Conservation (phyloP, 2,888 invertebrate species). For the Tanypteryx hageni region DNA sequence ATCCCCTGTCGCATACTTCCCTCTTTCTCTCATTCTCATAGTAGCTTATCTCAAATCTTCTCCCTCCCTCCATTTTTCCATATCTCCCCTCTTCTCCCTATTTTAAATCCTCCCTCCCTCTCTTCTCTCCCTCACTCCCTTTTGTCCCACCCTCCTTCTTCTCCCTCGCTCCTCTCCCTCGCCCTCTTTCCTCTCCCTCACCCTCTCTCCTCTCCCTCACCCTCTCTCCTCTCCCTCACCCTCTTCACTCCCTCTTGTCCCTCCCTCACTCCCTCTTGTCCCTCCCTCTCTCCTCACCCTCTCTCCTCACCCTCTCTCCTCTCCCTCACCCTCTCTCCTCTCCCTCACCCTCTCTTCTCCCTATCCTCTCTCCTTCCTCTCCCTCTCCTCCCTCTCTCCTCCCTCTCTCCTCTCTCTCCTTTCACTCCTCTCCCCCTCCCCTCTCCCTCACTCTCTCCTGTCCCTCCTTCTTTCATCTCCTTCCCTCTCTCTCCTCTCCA, state of each 20-base stretch:
- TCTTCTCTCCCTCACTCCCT: too few species aligned
- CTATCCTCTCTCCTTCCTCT: not conserved
- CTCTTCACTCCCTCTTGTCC: not conserved
- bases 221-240: too few species aligned
- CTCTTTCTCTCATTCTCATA: too few species aligned
- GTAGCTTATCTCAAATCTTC: not conserved
- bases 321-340: not conserved
- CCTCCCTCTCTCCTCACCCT: too few species aligned
- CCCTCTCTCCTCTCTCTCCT: too few species aligned
- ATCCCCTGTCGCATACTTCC: too few species aligned
- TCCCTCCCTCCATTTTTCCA: not conserved
- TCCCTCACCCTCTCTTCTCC: too few species aligned
- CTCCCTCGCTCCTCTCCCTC: too few species aligned
- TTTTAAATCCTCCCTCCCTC: too few species aligned
- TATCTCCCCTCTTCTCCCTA: too few species aligned
- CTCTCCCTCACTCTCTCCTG: not conserved
- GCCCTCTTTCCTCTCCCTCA: not conserved
- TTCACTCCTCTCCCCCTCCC: not conserved
- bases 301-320: not conserved
- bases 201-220: not conserved
- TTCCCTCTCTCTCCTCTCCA: not conserved
- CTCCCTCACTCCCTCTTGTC: too few species aligned
- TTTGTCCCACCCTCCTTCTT: not conserved
- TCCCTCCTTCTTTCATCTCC: not conserved
- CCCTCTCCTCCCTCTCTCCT: too few species aligned